Conservation (phyloP, 2,797 vertebrate genomes). For the Falco novaeseelandiae region DNA sequence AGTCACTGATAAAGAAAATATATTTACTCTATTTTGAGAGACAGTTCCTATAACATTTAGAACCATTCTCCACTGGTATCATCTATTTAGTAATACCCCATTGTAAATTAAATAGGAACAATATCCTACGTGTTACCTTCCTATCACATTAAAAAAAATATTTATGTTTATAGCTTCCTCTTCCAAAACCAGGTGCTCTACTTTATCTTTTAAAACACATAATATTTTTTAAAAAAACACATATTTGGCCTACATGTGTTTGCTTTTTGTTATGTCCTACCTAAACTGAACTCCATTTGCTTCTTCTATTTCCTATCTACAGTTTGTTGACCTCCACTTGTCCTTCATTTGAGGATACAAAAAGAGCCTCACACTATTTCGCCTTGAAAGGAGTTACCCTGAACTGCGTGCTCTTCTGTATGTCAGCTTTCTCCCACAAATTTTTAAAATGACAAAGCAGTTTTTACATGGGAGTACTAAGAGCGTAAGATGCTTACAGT, state of each 20-base stretch:
- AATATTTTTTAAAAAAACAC: neutral
- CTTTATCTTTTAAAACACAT: neutral
- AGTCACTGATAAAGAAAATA: neutral
- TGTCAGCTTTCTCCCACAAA: neutral
- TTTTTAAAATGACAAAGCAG: neutral
- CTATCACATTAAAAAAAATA: neutral
- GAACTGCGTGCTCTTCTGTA: neutral
- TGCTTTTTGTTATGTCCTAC: neutral
- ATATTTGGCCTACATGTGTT: neutral
- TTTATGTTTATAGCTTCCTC: neutral
- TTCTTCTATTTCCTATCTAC: neutral
- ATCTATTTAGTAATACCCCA: neutral
- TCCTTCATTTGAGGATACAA: neutral
- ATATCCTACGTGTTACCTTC: neutral
- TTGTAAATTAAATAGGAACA: neutral
- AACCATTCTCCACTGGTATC: neutral
- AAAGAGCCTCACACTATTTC: neutral
- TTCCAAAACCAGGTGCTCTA: neutral
- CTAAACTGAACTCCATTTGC: neutral
- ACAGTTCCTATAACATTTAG: neutral
- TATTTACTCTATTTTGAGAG: neutral
- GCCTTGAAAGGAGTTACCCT: neutral
- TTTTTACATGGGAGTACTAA: neutral
- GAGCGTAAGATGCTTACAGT: neutral
- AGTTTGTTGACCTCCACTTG: neutral